phyloP scores from a whole-genome alignment of 92 coral and sea anemone species.

The Parazoanthus swiftii region DNA sequence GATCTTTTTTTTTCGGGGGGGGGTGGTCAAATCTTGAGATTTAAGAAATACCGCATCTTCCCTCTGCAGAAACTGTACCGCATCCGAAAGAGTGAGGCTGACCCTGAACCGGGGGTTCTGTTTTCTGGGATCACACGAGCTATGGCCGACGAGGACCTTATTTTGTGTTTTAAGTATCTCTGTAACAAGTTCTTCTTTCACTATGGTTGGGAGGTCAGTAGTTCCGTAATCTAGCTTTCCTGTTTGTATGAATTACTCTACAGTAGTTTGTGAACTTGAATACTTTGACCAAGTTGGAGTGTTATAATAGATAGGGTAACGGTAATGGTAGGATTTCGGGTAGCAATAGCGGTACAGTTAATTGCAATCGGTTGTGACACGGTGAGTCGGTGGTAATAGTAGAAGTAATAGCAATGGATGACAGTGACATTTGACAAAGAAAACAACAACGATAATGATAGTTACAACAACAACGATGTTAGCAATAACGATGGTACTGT shows the following conservation, averaged over 20 bases:
- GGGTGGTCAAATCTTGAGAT: no score
- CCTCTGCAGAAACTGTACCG: slow-evolving; percentile 78
- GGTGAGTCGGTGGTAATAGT: no score
- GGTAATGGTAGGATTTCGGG: no score
- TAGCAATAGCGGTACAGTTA: no score
- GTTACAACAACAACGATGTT: neutral
- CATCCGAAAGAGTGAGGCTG: slow-evolving; percentile 58
- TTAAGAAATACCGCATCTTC: neutral
- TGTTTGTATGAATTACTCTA: neutral
- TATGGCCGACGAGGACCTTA: slow-evolving; percentile 59
- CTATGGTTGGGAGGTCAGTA: slow-evolving; percentile 98
- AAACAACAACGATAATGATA: neutral
- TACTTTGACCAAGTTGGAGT: no score
- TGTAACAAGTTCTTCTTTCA: slow-evolving; percentile 87
- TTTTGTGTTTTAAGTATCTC: slow-evolving; percentile 78
- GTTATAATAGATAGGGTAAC: no score
- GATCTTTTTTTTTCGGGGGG: no score
- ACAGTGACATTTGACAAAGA: no score
- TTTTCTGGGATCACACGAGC: slow-evolving; percentile 70
- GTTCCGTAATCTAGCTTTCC: no score
- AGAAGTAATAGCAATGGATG: no score
- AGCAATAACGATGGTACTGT: neutral
- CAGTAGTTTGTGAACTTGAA: no score
- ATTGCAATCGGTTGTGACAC: no score
- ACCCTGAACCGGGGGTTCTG: slow-evolving; percentile 88